These are phyloP conservation scores for Trogon melanurus DNA, from an alignment of 2,113 vertebrate genomes.

Conservation along the genomic window DNA sequence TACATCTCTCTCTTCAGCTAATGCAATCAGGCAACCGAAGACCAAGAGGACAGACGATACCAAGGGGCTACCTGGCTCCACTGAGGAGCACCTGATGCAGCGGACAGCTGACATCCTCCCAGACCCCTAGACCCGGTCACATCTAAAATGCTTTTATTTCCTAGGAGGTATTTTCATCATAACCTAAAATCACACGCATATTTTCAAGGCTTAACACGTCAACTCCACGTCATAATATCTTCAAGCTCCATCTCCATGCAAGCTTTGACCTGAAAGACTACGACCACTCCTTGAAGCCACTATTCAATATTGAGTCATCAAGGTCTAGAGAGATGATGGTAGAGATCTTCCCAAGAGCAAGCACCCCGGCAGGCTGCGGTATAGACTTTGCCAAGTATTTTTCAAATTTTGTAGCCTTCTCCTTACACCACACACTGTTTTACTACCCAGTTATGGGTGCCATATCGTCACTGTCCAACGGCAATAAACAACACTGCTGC, in stretches of 20 bases:
- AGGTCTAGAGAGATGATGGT: background rate
- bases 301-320: background rate
- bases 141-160: background rate
- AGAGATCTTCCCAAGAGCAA: background rate
- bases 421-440: background rate
- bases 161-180: fast-evolving
- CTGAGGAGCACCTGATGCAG: fast-evolving
- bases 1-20: background rate
- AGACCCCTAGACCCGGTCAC: background rate
- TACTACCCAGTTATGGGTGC: background rate
- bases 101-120: fast-evolving
- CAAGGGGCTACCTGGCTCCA: fast-evolving
- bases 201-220: background rate
- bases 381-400: background rate
- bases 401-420: background rate
- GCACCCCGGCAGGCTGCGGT: background rate
- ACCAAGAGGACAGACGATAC: background rate
- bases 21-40: background rate
- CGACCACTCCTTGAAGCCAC: background rate
- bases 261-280: background rate
- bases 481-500: background rate
- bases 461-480: background rate
- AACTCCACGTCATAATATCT: background rate
- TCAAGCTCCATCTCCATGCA: background rate
- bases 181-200: fast-evolving